Conservation (phyloP, 2,888 invertebrate species). For the Pocota personata region DNA sequence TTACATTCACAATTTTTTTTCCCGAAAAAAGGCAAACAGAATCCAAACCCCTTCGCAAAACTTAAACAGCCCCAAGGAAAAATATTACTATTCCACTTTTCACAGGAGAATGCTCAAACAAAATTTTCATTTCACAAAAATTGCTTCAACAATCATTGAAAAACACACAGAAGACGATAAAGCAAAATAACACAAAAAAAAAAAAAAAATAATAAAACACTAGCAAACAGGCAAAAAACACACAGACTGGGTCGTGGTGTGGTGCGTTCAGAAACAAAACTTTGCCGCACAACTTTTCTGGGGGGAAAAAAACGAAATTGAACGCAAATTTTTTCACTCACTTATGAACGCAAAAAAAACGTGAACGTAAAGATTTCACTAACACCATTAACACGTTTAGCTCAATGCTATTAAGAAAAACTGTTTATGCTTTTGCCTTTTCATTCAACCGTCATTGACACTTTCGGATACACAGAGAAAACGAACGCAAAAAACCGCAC, state of each 20-base stretch:
- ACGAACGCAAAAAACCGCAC: background rate
- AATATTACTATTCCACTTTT: constrained; percentile 11
- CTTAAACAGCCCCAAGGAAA: background rate
- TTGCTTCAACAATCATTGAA: constrained; percentile 34
- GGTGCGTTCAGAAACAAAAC: background rate
- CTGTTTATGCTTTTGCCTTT: constrained; percentile 20
- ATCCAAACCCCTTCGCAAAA: background rate
- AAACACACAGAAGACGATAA: background rate
- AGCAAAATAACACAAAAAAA: background rate
- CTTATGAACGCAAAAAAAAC: background rate
- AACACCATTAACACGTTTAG: constrained; percentile 10
- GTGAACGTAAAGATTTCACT: background rate
- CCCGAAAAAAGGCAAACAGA: background rate
- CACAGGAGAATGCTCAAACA: constrained; percentile 37
- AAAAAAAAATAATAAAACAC: background rate
- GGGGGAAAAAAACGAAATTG: background rate
- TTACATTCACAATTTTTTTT: constrained; percentile 4
- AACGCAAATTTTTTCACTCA: background rate
- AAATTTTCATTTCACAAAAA: constrained; percentile 41
- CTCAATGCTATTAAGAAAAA: constrained; percentile 11
- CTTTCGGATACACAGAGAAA: constrained; percentile 14
- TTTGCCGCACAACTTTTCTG: background rate
- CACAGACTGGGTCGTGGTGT: background rate
- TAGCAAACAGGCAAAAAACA: background rate
- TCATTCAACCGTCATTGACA: constrained; percentile 33